Conservation (phyloP, 2,888 invertebrate genomes). For the Scelioninae gen. 1 region DNA sequence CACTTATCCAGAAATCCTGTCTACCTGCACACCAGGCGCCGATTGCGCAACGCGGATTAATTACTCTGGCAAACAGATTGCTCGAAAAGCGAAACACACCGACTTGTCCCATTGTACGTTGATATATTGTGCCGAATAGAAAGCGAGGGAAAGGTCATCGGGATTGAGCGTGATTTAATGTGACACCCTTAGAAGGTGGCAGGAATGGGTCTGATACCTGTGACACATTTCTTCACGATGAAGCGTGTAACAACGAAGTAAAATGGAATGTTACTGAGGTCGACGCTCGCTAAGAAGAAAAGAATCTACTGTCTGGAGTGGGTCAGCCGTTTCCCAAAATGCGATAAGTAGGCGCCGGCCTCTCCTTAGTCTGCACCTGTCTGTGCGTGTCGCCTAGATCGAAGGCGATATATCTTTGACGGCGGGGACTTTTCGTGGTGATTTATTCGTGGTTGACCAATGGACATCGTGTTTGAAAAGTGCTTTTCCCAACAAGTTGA, state of each 20-base stretch:
- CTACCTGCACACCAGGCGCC: background rate
- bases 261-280: conserved; percentile 73
- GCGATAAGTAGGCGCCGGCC: conserved; percentile 73
- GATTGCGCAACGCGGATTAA: conserved; percentile 38
- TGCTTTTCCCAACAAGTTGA: conserved; percentile 6
- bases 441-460: too few relatives aligned
- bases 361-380: conserved; percentile 72
- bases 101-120: conserved; percentile 6
- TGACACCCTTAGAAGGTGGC: conserved; percentile 34
- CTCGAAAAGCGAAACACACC: background rate
- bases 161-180: conserved; percentile 41
- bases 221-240: conserved; percentile 35
- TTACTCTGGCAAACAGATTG: conserved; percentile 23
- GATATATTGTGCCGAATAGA: conserved; percentile 40
- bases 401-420: conserved; percentile 37
- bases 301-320: conserved; percentile 70
- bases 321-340: conserved; percentile 78
- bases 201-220: conserved; percentile 30
- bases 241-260: conserved; percentile 53
- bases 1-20: too few relatives aligned
- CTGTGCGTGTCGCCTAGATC: conserved; percentile 29
- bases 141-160: conserved; percentile 38
- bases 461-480: conserved; percentile 5
- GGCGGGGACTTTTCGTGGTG: conserved; percentile 16
- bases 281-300: conserved; percentile 71